Evolutionary conservation across 1,140 invertebrate species (phyloP).

Genomic region (Teleogryllus occipitalis): DNA sequence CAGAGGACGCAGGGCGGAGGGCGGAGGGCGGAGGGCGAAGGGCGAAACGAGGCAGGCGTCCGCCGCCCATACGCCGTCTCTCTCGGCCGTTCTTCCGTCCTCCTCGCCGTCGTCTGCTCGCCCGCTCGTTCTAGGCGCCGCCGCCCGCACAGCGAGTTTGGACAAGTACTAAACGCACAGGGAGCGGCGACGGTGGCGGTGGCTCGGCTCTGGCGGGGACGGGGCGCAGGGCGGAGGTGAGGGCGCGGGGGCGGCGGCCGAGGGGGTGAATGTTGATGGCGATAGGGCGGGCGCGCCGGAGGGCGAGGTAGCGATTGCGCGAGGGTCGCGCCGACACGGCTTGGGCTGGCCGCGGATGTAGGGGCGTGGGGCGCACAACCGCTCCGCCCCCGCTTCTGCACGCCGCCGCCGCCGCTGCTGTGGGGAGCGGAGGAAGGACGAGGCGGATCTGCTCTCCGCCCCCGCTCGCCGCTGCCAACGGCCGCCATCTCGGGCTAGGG

Average conservation of each 20-base stretch:
- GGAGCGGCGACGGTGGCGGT: not conserved
- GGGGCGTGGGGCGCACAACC: too few species aligned
- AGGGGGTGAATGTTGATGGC: not conserved
- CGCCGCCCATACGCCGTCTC: not conserved
- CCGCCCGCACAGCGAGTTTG: not conserved
- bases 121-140: too few species aligned
- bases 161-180: not conserved
- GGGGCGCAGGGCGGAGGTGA: too few species aligned
- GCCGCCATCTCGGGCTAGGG: not conserved
- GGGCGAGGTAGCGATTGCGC: conserved; percentile 2
- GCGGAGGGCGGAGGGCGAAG: too few species aligned
- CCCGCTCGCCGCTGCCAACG: not conserved
- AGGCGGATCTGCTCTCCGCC: not conserved
- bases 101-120: not conserved
- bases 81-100: not conserved
- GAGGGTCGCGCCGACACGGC: not conserved
- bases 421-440: not conserved
- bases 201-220: not conserved
- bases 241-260: too few species aligned
- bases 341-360: not conserved
- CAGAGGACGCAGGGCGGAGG: too few species aligned
- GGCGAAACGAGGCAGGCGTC: not conserved
- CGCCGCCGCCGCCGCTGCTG: too few species aligned
- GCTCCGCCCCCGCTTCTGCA: not conserved
- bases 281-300: not conserved